Evolutionary conservation across 2,113 vertebrate species (phyloP).

Genomic region (Planiliza haematocheilus): DNA sequence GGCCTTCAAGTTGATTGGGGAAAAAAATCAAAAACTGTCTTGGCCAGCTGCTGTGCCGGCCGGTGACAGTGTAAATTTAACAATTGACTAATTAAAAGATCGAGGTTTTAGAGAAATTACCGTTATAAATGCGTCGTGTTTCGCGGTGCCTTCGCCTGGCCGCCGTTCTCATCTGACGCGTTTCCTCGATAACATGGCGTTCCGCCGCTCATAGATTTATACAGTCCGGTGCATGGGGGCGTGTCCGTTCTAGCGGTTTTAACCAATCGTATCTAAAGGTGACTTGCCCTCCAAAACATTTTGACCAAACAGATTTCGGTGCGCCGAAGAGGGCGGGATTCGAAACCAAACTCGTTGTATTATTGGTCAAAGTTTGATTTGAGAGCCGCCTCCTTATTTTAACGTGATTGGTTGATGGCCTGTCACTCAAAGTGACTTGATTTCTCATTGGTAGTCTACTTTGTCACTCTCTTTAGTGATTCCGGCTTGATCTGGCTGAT

Average conservation of each 20-base stretch:
- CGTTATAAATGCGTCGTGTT: accelerated
- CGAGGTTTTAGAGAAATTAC: not conserved
- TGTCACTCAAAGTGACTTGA: slow-evolving; percentile 6
- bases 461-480: slow-evolving; percentile 30
- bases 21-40: slow-evolving; percentile 7
- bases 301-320: slow-evolving; percentile 50
- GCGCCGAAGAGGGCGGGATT: slow-evolving; percentile 27
- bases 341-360: accelerated
- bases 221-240: not conserved
- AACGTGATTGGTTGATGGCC: slow-evolving; percentile 12
- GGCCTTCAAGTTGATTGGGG: slow-evolving; percentile 33
- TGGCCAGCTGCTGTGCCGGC: slow-evolving; percentile 54
- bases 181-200: slow-evolving; percentile 49
- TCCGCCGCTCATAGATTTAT: slow-evolving; percentile 29
- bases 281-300: accelerated
- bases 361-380: slow-evolving; percentile 45
- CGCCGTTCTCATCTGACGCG: accelerated
- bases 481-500: slow-evolving; percentile 72
- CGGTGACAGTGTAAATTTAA: accelerated
- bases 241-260: accelerated
- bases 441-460: slow-evolving; percentile 47
- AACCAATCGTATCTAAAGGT: slow-evolving; percentile 61
- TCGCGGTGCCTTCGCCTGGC: accelerated
- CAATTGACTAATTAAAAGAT: not conserved
- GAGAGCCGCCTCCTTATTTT: accelerated